Evolutionary conservation across 2,888 invertebrate species (phyloP).

Genomic region (Drosophila fulvimacula): DNA sequence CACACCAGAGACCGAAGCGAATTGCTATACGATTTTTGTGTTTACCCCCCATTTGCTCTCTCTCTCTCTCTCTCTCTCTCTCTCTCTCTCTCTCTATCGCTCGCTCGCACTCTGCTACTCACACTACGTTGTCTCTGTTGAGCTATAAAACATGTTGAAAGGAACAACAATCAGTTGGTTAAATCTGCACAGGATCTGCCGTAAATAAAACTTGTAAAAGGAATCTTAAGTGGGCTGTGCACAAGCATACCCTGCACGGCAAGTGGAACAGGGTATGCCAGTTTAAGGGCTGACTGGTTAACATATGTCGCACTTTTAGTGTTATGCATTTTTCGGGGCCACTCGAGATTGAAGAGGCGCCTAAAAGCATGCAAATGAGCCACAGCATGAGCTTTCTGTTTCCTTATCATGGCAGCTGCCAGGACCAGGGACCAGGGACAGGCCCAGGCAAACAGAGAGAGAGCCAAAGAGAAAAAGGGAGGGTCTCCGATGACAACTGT

Average conservation of each 20-base stretch:
- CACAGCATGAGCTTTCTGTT: slow-evolving; percentile 16
- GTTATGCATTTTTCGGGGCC: slow-evolving; percentile 51
- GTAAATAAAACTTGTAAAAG: slow-evolving; percentile 24
- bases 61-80: not conserved
- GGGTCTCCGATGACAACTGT: slow-evolving; percentile 60
- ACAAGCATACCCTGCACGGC: slow-evolving; percentile 10
- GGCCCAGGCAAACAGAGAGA: not conserved
- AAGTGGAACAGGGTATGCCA: slow-evolving; percentile 3
- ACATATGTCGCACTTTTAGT: slow-evolving; percentile 57
- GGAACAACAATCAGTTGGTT: slow-evolving; percentile 2
- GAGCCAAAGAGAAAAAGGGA: slow-evolving; percentile 4
- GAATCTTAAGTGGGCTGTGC: slow-evolving; percentile 5
- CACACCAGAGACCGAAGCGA: slow-evolving; percentile 33
- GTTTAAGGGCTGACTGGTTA: slow-evolving; percentile 1
- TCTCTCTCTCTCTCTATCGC: not conserved
- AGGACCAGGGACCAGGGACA: slow-evolving; percentile 8
- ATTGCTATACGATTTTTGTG: slow-evolving; percentile 32
- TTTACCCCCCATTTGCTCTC: not conserved
- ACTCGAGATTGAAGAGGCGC: slow-evolving; percentile 46
- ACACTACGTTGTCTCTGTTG: not conserved
- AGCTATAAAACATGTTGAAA: slow-evolving; percentile 5
- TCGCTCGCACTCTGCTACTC: not conserved
- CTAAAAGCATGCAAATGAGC: slow-evolving; percentile 70
- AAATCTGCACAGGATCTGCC: slow-evolving; percentile 4
- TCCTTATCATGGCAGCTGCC: slow-evolving; percentile 40